Evolutionary conservation across 2,888 invertebrate species (phyloP).

Genomic region (Nomada ruficornis): DNA sequence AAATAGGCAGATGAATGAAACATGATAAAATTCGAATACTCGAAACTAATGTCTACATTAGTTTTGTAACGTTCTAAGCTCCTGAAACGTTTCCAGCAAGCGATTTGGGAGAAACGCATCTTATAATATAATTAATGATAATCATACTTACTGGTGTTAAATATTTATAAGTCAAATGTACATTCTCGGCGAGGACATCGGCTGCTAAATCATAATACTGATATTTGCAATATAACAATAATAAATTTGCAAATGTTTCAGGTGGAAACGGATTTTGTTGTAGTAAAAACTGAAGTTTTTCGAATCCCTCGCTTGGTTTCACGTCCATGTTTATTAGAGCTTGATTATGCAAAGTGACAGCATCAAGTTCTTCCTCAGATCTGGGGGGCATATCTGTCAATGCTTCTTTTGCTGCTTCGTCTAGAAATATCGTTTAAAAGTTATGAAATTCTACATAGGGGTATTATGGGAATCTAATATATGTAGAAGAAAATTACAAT

Average conservation of each 20-base stretch:
- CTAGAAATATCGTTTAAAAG: constrained; percentile 81
- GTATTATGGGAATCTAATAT: constrained; percentile 7
- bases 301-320: constrained; percentile 96
- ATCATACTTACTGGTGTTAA: constrained; percentile 90
- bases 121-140: constrained; percentile 25
- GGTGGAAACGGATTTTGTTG: constrained; percentile 98
- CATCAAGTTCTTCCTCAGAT: constrained; percentile 98
- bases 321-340: constrained; percentile 96
- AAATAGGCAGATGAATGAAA: constrained; percentile 71
- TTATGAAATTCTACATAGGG: constrained; percentile 1
- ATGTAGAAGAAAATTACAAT: constrained; percentile 86
- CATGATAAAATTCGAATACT: not conserved
- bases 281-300: constrained; percentile 96
- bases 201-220: constrained; percentile 99
- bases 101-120: constrained; percentile 6
- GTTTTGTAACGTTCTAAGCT: constrained; percentile 17
- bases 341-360: constrained; percentile 98
- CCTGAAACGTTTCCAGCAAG: constrained; percentile 20
- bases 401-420: constrained; percentile 94
- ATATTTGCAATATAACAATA: constrained; percentile 97
- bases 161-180: constrained; percentile 97
- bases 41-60: constrained; percentile 7
- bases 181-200: constrained; percentile 98
- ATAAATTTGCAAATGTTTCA: constrained; percentile 98
- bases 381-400: constrained; percentile 96